Conservation (phyloP, 2,113 vertebrate species). For the Trematomus loennbergii region DNA sequence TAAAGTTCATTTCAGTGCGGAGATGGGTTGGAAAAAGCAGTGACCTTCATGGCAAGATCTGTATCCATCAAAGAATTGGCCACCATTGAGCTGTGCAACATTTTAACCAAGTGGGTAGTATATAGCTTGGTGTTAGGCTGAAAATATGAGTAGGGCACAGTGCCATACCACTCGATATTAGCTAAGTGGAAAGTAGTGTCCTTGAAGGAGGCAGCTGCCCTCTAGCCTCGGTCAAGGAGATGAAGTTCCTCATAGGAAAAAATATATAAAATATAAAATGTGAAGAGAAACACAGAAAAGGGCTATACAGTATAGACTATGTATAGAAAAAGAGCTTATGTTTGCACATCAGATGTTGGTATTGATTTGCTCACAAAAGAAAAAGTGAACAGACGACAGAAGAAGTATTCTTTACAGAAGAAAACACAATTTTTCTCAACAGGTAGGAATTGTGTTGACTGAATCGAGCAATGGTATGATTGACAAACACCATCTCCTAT, state of each 20-base stretch:
- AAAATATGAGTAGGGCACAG: constrained; percentile 24
- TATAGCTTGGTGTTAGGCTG: constrained; percentile 3
- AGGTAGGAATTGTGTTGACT: not conserved
- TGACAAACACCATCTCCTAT: not conserved
- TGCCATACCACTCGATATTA: constrained; percentile 13
- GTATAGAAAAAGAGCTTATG: no score
- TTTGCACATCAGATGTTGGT: no score
- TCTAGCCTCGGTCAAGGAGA: constrained; percentile 6
- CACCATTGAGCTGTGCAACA: constrained; percentile 22
- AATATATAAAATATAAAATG: not conserved
- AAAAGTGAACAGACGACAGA: no score
- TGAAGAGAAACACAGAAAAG: not conserved
- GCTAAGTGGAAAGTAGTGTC: constrained; percentile 1
- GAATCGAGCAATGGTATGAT: no score
- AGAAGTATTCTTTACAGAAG: no score
- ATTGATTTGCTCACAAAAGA: no score
- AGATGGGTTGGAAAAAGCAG: constrained; percentile 54
- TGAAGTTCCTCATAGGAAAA: not conserved
- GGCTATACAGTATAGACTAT: not conserved
- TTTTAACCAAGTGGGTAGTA: not conserved
- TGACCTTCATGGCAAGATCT: constrained; percentile 64
- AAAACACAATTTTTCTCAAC: not conserved
- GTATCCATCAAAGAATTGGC: constrained; percentile 39
- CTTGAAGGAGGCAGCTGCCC: not conserved
- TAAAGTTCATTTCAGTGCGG: constrained; percentile 43